Percentiles rank a stretch among this genome's conserved stretches.
Evolutionary conservation across 2,797 vertebrate species (phyloP).

Genomic region (Pipistrellus kuhlii): DNA sequence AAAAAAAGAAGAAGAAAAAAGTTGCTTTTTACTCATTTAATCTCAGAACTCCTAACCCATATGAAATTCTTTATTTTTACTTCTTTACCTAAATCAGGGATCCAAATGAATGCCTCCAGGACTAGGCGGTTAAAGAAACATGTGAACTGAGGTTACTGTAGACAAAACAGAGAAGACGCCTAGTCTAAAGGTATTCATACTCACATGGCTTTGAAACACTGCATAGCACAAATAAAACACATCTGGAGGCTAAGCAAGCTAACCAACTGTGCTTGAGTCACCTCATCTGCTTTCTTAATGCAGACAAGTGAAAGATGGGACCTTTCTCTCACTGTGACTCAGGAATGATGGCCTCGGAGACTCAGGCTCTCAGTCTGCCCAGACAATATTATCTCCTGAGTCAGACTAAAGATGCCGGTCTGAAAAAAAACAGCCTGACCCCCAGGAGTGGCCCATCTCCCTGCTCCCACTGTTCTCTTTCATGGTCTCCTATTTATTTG

Average conservation of each 20-base stretch:
- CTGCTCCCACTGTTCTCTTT: background rate
- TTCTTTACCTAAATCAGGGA: background rate
- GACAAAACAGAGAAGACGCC: background rate
- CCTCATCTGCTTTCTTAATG: constrained; percentile 1
- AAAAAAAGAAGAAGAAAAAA: background rate
- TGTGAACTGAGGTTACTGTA: background rate
- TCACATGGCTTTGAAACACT: background rate
- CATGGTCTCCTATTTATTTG: background rate
- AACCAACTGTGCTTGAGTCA: background rate
- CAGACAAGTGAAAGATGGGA: constrained; percentile 2
- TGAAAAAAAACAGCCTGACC: background rate
- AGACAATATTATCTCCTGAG: background rate
- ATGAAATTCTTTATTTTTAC: background rate
- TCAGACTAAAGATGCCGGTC: background rate
- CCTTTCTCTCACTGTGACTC: constrained; percentile 24
- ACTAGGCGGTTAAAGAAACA: background rate
- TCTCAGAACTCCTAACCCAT: background rate
- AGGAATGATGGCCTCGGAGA: background rate
- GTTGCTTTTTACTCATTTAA: background rate
- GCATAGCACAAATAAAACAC: background rate
- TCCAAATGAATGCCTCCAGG: background rate
- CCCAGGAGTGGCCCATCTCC: background rate
- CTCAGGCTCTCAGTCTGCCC: background rate
- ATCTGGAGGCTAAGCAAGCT: background rate
- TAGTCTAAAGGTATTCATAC: background rate